These are phyloP conservation scores for Apodemia zela DNA, from an alignment of 2,888 invertebrate species.

Conservation along the genomic window DNA sequence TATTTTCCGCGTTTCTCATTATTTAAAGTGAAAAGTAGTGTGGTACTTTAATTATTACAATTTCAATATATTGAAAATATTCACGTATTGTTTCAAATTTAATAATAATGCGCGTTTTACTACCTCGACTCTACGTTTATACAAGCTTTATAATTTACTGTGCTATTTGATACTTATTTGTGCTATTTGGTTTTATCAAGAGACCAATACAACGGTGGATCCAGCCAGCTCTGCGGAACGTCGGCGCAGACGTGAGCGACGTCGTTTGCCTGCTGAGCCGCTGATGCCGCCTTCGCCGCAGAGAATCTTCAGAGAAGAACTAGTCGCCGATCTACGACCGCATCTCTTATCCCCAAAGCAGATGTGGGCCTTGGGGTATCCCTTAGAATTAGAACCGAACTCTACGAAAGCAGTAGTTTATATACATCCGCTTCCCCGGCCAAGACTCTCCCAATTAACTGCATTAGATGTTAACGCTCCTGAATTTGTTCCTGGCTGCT, in stretches of 20 bases:
- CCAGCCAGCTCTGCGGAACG: slow-evolving; percentile 65
- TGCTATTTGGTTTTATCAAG: slow-evolving; percentile 42
- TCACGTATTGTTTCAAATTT: no score
- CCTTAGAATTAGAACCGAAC: slow-evolving; percentile 82
- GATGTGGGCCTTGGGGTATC: slow-evolving; percentile 85
- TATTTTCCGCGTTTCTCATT: no score
- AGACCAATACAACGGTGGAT: slow-evolving; percentile 67
- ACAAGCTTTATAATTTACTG: slow-evolving; percentile 46
- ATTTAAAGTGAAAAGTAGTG: background rate
- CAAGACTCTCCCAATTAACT: slow-evolving; percentile 52
- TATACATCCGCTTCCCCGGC: slow-evolving; percentile 76
- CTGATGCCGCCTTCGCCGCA: slow-evolving; percentile 61
- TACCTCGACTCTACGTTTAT: slow-evolving; percentile 74
- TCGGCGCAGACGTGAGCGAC: slow-evolving; percentile 66
- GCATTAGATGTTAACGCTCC: slow-evolving; percentile 84
- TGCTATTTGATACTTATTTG: slow-evolving; percentile 6
- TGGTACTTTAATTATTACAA: no score
- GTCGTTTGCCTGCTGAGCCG: slow-evolving; percentile 67
- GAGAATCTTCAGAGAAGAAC: slow-evolving; percentile 77
- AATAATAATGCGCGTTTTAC: background rate
- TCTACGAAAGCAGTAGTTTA: slow-evolving; percentile 83
- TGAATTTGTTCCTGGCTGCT: slow-evolving; percentile 82
- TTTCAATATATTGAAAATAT: no score
- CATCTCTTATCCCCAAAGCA: slow-evolving; percentile 83
- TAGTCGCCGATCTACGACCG: slow-evolving; percentile 79